Base-by-base conservation (phyloP, 1,140 invertebrate genomes). In the Magallana angulata region DNA sequence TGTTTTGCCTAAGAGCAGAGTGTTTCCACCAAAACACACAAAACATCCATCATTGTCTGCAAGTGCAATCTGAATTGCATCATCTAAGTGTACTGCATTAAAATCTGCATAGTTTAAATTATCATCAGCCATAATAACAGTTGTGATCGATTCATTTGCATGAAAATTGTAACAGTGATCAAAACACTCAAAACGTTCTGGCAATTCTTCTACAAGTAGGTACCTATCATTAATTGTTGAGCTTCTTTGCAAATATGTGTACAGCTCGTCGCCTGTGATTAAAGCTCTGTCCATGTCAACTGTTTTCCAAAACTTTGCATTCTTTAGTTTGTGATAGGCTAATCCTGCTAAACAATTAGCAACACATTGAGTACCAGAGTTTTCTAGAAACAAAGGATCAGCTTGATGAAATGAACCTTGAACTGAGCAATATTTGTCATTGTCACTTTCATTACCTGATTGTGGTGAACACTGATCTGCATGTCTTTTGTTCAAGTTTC, bases 391-490 rank as follows among this genome's bases (percentile, higher is more conserved):
- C 68, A 62, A 57, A 24, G 6, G 14, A 57, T 85, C 48, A 85
- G 64, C 84, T 58, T 85, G 62, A 60, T 85, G 84, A 76, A 85
- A 85, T 16, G 36, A 76, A 57, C 84, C 84, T 85, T 85, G 84
- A 6, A 80, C 81, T n/a, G 6, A 8, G 24, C 24, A n/a, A 12
- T 12, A 14, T 18, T 18, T 16, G 57, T 14, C 9, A 48, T 48
- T 18, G 24, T 24, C 24, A 24, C 24, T 24, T 24, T 24, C 24
- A 14, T 12, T 48, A 14, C 24, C 12, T 24, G 24, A 24, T 24
- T 24, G 24, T 24, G 24, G 24, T 24, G 24, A 24, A 24, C 24
- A 24, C 24, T 24, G 24, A 24, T 24, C 24, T 24, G 24, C 24
- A 24, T 36, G 8, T 24, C 8, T 76, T 24, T 24, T 24, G 24